Percentiles rank a stretch among this genome's conserved stretches.
Conservation (phyloP, 1,140 invertebrate genomes). For the Agrilus planipennis region DNA sequence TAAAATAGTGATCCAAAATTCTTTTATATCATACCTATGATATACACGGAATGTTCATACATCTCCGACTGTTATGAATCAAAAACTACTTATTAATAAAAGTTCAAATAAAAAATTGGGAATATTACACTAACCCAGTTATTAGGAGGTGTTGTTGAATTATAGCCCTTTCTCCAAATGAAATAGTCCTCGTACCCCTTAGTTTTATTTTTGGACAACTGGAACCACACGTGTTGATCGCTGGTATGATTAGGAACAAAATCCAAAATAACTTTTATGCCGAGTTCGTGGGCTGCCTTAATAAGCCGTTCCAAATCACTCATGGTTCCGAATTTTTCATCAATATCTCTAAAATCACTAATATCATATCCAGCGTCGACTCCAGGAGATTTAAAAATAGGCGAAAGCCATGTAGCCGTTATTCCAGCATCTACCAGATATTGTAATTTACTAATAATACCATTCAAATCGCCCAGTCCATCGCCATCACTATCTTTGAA, state of each 20-base stretch:
- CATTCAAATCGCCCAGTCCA: constrained; percentile 62
- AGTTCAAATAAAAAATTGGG: too few relatives aligned
- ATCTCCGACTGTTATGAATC: too few relatives aligned
- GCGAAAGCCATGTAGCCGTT: constrained; percentile 50
- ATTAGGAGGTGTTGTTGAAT: constrained; percentile 10
- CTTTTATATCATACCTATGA: too few relatives aligned
- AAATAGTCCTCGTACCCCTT: constrained; percentile 56
- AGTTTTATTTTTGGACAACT: constrained; percentile 40
- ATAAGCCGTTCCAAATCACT: constrained; percentile 55
- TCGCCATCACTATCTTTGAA: constrained; percentile 68
- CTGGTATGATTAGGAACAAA: constrained; percentile 65
- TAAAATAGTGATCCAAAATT: too few relatives aligned
- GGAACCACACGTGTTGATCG: constrained; percentile 61
- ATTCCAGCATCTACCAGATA: constrained; percentile 54
- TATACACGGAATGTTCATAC: too few relatives aligned
- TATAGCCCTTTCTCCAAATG: constrained; percentile 46
- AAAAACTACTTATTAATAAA: too few relatives aligned
- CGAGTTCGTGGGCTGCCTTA: constrained; percentile 39
- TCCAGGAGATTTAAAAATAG: constrained; percentile 47
- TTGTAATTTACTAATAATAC: constrained; percentile 44
- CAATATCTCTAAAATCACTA: constrained; percentile 58
- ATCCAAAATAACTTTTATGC: constrained; percentile 19
- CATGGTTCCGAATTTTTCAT: constrained; percentile 58
- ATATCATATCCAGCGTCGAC: constrained; percentile 63
- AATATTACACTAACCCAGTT: constrained; percentile 45